Conservation (phyloP, 2,113 vertebrate species). For the Zapus hudsonius region DNA sequence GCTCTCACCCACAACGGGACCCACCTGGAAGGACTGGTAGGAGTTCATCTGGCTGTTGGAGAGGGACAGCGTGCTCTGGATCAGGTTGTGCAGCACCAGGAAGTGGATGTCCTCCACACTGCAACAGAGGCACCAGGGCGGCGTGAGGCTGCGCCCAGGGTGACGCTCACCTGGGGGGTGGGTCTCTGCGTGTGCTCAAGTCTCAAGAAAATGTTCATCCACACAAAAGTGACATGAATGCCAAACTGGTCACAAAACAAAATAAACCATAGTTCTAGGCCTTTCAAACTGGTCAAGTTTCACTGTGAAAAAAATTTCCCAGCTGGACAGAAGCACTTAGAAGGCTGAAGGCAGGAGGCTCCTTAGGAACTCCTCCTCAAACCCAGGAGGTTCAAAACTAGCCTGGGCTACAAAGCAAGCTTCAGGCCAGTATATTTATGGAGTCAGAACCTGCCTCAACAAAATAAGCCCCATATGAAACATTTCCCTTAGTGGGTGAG, state of each 20-base stretch:
- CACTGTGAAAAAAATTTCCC: background rate
- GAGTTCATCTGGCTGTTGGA: constrained; percentile 94
- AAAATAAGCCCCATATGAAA: background rate
- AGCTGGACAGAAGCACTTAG: background rate
- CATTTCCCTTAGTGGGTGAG: background rate
- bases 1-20: rapidly evolving
- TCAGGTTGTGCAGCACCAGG: constrained; percentile 94
- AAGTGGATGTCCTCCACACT: constrained; percentile 93
- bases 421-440: background rate
- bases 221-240: background rate
- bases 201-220: background rate
- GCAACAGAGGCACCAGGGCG: background rate
- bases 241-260: background rate
- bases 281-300: background rate
- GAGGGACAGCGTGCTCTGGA: constrained; percentile 95
- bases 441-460: background rate
- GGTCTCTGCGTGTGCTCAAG: background rate
- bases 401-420: background rate
- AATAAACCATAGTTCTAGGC: background rate
- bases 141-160: background rate
- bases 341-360: background rate
- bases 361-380: too few species aligned
- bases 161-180: rapidly evolving
- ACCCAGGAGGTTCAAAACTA: background rate
- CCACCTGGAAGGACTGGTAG: constrained; percentile 94